These are phyloP conservation scores for Eristalinus aeneus DNA, from an alignment of 2,888 invertebrate genomes.

Conservation along the genomic window DNA sequence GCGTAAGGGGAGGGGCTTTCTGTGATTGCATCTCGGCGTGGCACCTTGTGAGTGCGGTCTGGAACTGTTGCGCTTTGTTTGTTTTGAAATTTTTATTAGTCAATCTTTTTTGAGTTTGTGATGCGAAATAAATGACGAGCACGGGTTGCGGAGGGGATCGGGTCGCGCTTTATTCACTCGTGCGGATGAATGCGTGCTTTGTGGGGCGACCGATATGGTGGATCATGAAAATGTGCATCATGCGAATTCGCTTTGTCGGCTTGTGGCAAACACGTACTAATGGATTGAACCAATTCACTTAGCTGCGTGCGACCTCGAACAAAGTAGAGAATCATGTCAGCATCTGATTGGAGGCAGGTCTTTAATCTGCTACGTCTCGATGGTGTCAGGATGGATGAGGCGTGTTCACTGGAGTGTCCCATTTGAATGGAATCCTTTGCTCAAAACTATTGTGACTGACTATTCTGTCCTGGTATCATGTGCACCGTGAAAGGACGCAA, in stretches of 20 bases:
- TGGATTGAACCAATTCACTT: not conserved
- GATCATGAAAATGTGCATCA: not conserved
- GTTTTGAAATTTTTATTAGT: conserved; percentile 32
- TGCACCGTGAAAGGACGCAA: too few species aligned
- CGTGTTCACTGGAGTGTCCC: not conserved
- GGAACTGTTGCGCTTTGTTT: conserved; percentile 33
- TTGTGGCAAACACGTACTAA: not conserved
- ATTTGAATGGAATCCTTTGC: not conserved
- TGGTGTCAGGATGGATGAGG: not conserved
- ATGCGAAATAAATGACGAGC: not conserved
- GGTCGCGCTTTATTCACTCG: not conserved
- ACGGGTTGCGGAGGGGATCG: not conserved
- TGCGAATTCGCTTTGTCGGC: not conserved
- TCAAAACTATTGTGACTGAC: not conserved
- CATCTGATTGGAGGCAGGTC: not conserved
- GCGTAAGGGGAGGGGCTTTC: conserved; percentile 4
- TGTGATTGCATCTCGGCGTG: conserved; percentile 18
- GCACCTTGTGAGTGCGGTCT: not conserved
- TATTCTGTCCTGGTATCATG: too few species aligned
- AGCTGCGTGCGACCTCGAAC: not conserved
- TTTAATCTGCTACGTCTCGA: not conserved
- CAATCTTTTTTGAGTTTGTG: conserved; percentile 11
- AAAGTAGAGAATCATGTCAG: not conserved
- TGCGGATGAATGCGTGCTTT: not conserved
- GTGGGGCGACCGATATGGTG: not conserved